phyloP scores from a whole-genome alignment of 2,888 invertebrate species.

The Drosophila mimica region DNA sequence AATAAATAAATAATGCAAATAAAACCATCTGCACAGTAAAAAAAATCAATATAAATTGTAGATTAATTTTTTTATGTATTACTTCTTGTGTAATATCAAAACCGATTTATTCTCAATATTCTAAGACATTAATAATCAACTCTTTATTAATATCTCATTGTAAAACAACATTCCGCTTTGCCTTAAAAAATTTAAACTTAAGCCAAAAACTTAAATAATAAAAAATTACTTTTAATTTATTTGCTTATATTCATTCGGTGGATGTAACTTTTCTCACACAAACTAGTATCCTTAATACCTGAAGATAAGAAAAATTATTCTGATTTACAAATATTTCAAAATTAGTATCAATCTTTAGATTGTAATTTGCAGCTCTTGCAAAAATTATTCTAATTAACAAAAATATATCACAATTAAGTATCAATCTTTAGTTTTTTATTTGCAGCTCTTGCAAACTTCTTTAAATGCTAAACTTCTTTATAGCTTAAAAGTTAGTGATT shows the following conservation, averaged over 20 bases:
- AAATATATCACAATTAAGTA: not conserved
- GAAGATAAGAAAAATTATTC: not conserved
- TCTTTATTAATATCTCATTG: not conserved
- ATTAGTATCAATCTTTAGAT: no score
- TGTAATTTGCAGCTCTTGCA: no score
- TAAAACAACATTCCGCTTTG: fast-evolving
- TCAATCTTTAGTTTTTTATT: not conserved
- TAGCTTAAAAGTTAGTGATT: not conserved
- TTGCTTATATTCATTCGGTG: not conserved
- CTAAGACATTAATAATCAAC: not conserved
- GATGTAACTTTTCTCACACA: no score
- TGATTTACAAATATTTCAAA: not conserved
- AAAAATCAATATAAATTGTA: not conserved
- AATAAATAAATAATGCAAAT: not conserved
- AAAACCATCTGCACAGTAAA: not conserved
- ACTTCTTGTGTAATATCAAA: not conserved
- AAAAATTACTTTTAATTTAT: not conserved
- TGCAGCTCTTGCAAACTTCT: not conserved
- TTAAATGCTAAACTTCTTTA: not conserved
- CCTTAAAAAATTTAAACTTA: not conserved
- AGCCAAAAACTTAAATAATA: not conserved
- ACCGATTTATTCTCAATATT: not conserved
- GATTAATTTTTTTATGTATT: not conserved
- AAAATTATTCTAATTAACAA: not conserved
- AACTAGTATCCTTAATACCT: not conserved